Evolutionary conservation across 2,888 invertebrate species (phyloP).

Genomic region (Rugalucina vietnamica): DNA sequence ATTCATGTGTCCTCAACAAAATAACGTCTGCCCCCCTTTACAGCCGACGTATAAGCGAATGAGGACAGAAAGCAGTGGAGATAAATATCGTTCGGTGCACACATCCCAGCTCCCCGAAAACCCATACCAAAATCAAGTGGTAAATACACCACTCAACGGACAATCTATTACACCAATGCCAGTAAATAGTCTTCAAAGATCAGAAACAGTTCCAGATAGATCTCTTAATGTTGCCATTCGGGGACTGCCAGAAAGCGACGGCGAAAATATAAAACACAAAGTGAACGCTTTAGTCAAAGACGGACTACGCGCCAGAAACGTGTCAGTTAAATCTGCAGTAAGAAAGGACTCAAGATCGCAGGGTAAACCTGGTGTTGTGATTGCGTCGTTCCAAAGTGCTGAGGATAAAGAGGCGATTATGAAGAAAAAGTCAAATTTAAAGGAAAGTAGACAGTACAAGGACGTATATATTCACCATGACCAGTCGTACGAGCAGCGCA

Average conservation of each 20-base stretch:
- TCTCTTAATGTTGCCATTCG: slow-evolving; percentile 4
- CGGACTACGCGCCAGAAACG: neutral
- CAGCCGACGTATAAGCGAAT: too few relatives aligned
- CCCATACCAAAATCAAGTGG: too few relatives aligned
- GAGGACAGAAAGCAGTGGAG: too few relatives aligned
- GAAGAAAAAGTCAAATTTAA: neutral
- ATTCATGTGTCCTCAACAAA: too few relatives aligned
- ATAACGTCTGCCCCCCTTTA: too few relatives aligned
- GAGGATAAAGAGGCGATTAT: neutral
- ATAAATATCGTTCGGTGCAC: too few relatives aligned
- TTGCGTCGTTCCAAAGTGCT: neutral
- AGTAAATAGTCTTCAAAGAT: too few relatives aligned
- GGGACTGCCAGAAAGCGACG: slow-evolving; percentile 7
- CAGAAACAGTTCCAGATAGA: neutral
- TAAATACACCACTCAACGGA: too few relatives aligned
- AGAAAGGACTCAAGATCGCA: neutral
- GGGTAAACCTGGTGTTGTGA: neutral
- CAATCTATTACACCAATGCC: too few relatives aligned
- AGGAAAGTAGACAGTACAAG: neutral
- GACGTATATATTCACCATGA: neutral
- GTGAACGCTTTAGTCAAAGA: neutral
- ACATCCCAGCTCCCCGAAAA: too few relatives aligned
- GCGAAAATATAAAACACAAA: neutral
- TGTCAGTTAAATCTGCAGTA: neutral
- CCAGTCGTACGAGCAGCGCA: neutral